A percentile compares a stretch with the other conserved stretches of the same genome.
These are phyloP conservation scores for Neoitamus cyanurus DNA, from an alignment of 2,888 invertebrate species.

Conservation along the genomic window DNA sequence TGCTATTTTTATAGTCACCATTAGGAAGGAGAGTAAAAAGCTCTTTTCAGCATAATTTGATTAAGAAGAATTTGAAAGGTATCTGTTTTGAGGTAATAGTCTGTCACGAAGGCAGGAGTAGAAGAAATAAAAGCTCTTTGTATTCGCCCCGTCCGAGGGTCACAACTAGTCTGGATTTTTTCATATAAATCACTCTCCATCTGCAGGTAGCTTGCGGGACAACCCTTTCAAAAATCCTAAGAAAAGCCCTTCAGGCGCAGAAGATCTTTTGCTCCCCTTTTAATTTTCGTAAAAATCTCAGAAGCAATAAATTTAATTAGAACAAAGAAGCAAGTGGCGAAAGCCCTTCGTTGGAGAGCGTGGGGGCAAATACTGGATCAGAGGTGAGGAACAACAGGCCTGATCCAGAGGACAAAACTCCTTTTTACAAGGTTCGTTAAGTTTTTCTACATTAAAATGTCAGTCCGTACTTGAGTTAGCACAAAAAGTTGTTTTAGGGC, in stretches of 20 bases:
- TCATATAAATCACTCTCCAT: constrained; percentile 41
- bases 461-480: constrained; percentile 23
- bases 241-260: constrained; percentile 4
- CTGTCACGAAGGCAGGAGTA: constrained; percentile 1
- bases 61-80: constrained; percentile 30
- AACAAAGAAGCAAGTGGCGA: constrained; percentile 29
- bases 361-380: neutral
- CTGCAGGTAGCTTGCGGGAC: constrained; percentile 14
- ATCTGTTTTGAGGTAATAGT: constrained; percentile 38
- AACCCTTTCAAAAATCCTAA: constrained; percentile 31
- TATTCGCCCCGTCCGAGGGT: neutral
- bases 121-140: constrained; percentile 36
- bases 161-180: constrained; percentile 39
- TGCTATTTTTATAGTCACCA: neutral
- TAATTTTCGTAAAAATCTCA: constrained; percentile 42
- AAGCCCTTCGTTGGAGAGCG: neutral
- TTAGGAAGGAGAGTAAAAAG: neutral
- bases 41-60: neutral
- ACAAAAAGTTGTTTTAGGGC: constrained; percentile 21
- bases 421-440: constrained; percentile 51
- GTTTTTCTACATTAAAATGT: constrained; percentile 52
- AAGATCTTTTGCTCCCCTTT: constrained; percentile 21
- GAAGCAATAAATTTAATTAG: constrained; percentile 43
- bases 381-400: neutral
- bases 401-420: constrained; percentile 23